These are phyloP conservation scores for Smithornis capensis DNA, from an alignment of 2,113 vertebrate genomes.

Conservation along the genomic window DNA sequence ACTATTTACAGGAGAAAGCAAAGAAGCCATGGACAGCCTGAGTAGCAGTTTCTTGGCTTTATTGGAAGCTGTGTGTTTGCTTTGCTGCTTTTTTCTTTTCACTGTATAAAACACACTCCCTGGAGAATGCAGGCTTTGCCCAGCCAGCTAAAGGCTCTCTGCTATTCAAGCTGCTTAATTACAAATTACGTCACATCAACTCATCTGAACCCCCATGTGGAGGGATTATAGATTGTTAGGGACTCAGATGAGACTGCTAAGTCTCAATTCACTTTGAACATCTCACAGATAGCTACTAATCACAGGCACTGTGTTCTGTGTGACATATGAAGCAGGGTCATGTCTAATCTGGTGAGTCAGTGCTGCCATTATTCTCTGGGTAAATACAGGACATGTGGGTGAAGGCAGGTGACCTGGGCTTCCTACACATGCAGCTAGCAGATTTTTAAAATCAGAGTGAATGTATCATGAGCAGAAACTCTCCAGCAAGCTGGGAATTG, in stretches of 20 bases:
- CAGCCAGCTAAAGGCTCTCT: not conserved
- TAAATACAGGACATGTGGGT: not conserved
- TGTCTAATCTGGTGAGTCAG: slow-evolving; percentile 1
- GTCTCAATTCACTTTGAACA: slow-evolving; percentile 9
- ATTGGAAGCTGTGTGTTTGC: not conserved
- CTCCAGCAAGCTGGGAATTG: not conserved
- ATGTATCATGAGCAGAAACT: not conserved
- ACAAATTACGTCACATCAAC: not conserved
- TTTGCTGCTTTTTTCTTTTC: not conserved
- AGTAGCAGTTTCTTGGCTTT: not conserved
- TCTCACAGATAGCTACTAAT: slow-evolving; percentile 51
- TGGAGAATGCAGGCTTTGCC: slow-evolving; percentile 9
- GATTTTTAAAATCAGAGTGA: not conserved
- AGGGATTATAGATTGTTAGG: slow-evolving; percentile 28
- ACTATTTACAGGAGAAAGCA: not conserved
- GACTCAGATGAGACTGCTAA: slow-evolving; percentile 22
- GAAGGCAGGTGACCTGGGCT: not conserved
- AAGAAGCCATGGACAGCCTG: not conserved
- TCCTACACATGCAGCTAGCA: not conserved
- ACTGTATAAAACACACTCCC: not conserved
- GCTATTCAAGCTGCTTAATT: slow-evolving; percentile 21
- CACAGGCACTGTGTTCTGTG: not conserved
- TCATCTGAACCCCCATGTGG: not conserved
- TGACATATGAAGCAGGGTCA: not conserved
- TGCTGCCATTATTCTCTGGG: not conserved